phyloP scores from a whole-genome alignment of 2,113 vertebrate species.

The Phycodurus eques region DNA sequence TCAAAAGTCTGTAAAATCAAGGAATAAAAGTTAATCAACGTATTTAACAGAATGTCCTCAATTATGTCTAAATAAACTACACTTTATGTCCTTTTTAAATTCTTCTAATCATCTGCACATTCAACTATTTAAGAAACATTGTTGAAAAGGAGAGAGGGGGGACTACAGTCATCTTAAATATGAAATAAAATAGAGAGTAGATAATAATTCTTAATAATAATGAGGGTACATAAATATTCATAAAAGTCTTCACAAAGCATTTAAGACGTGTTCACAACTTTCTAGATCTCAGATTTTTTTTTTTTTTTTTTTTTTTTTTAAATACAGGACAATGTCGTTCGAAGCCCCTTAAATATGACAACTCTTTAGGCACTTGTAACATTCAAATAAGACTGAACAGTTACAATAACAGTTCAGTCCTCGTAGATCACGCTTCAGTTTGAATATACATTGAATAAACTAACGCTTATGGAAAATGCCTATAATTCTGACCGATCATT shows the following conservation, averaged over 20 bases:
- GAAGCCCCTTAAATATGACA: constrained; percentile 56
- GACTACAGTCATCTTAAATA: constrained; percentile 23
- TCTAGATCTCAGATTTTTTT: constrained; percentile 12
- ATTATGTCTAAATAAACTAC: constrained; percentile 8
- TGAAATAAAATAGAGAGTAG: constrained; percentile 19
- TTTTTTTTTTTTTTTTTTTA: constrained; percentile 1
- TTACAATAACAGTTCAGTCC: constrained; percentile 37
- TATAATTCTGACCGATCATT: neutral
- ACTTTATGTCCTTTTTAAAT: constrained; percentile 32
- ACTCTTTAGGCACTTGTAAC: constrained; percentile 72
- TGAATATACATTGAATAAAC: constrained; percentile 22
- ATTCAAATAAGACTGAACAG: constrained; percentile 61
- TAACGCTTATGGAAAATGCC: constrained; percentile 11
- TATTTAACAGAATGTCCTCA: neutral
- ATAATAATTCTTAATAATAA: constrained; percentile 15
- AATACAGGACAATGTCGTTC: constrained; percentile 12
- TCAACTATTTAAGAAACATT: constrained; percentile 29
- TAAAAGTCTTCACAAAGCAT: constrained; percentile 32
- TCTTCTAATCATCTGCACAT: constrained; percentile 40
- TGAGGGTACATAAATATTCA: constrained; percentile 25
- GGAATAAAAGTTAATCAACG: neutral
- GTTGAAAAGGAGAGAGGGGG: neutral
- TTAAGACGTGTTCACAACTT: constrained; percentile 31
- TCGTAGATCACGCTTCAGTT: constrained; percentile 34
- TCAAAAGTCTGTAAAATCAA: neutral